Percentiles rank a stretch among this genome's conserved stretches.
Conservation (phyloP, 2,888 invertebrate species). For the Coleophora deauratella region DNA sequence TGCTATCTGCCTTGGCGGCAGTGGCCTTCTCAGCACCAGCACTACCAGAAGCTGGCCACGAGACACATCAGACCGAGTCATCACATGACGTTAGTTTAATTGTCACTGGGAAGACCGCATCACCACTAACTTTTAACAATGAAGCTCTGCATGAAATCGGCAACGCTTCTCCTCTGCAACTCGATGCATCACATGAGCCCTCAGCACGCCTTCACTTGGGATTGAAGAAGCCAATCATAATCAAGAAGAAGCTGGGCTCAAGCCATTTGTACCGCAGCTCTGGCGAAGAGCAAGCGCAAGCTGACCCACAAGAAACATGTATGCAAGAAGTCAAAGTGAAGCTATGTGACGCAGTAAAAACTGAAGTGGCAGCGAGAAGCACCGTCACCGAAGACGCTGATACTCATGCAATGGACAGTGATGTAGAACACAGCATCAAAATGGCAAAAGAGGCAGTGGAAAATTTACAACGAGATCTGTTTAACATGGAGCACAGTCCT, state of each 20-base stretch:
- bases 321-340: constrained; percentile 52
- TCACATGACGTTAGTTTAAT: constrained; percentile 9
- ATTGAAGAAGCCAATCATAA: constrained; percentile 44
- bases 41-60: constrained; percentile 24
- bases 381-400: constrained; percentile 22
- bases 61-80: constrained; percentile 12
- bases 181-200: constrained; percentile 16
- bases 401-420: constrained; percentile 30
- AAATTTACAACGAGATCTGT: constrained; percentile 43
- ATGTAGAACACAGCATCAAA: constrained; percentile 49
- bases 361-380: constrained; percentile 22
- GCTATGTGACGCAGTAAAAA: constrained; percentile 43
- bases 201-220: constrained; percentile 23
- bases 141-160: background rate
- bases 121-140: constrained; percentile 18
- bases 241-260: constrained; percentile 46
- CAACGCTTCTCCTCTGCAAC: constrained; percentile 10
- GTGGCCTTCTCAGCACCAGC: constrained; percentile 47
- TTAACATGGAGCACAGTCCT: constrained; percentile 34
- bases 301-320: constrained; percentile 42
- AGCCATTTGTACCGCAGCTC: constrained; percentile 47
- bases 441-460: constrained; percentile 60
- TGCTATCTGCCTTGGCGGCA: constrained; percentile 43
- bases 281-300: constrained; percentile 45
- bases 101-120: constrained; percentile 35